phyloP scores from a whole-genome alignment of 2,888 invertebrate genomes.

The Odontocolon sp. region DNA sequence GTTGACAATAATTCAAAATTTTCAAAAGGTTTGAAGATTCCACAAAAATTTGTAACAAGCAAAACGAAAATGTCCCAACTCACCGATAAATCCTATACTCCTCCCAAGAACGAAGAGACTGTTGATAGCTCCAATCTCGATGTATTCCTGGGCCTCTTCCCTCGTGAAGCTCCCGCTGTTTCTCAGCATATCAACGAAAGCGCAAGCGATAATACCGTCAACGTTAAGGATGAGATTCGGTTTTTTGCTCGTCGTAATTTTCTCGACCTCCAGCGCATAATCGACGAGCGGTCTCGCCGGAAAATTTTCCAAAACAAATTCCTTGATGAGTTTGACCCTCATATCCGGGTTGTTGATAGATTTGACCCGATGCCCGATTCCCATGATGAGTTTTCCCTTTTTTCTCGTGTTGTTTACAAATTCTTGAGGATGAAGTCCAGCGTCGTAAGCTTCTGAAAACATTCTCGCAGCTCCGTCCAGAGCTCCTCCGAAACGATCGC shows the following conservation, averaged over 20 bases:
- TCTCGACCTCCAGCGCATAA: conserved; percentile 98
- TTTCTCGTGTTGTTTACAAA: conserved; percentile 99
- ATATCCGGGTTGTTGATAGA: conserved; percentile 99
- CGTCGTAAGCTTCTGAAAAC: conserved; percentile 98
- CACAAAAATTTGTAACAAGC: neutral
- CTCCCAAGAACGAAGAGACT: conserved; percentile 98
- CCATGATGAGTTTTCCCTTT: conserved; percentile 99
- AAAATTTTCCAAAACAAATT: conserved; percentile 96
- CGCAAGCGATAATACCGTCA: conserved; percentile 98
- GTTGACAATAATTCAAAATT: neutral
- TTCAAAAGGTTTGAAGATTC: too few species aligned
- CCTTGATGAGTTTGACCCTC: conserved; percentile 97
- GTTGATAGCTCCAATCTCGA: conserved; percentile 98
- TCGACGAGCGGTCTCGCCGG: conserved; percentile 96
- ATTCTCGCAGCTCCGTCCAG: conserved; percentile 98
- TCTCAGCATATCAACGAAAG: conserved; percentile 97
- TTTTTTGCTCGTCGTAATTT: conserved; percentile 99
- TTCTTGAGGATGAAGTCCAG: conserved; percentile 97
- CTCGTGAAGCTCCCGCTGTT: conserved; percentile 97
- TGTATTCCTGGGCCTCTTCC: conserved; percentile 98
- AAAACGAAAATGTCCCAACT: conserved; percentile 64
- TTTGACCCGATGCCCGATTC: conserved; percentile 96
- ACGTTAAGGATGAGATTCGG: conserved; percentile 99
- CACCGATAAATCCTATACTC: conserved; percentile 98
- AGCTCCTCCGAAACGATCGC: conserved; percentile 99